These are phyloP conservation scores for Anguilla anguilla DNA, from an alignment of 2,797 vertebrate species.

Conservation along the genomic window DNA sequence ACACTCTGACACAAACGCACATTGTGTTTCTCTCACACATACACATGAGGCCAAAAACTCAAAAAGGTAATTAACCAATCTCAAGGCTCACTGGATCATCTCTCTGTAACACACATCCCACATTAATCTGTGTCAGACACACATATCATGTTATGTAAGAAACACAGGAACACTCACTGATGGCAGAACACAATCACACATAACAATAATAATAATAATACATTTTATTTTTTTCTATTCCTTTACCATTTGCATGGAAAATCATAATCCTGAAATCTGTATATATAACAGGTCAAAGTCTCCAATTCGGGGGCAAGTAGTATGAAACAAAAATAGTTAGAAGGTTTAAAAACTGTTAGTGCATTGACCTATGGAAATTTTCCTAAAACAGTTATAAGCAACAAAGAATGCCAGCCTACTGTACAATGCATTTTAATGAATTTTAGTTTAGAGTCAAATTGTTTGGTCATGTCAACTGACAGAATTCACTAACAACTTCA, in stretches of 20 bases:
- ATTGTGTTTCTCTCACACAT: not conserved
- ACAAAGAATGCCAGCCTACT: too few species aligned
- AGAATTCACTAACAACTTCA: too few species aligned
- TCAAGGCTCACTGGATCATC: not conserved
- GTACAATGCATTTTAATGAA: too few species aligned
- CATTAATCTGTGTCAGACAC: not conserved
- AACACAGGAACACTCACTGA: not conserved
- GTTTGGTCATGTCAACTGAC: too few species aligned
- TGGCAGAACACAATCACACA: not conserved
- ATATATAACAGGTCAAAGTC: not conserved
- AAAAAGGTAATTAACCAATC: not conserved
- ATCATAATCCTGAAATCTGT: not conserved
- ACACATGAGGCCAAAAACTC: not conserved
- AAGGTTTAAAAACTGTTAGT: too few species aligned
- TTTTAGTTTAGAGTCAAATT: too few species aligned
- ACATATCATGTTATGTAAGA: not conserved
- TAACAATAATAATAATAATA: not conserved
- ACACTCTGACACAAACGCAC: not conserved
- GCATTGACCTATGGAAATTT: too few species aligned
- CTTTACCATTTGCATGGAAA: not conserved
- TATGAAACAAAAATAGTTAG: too few species aligned
- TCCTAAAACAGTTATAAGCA: too few species aligned
- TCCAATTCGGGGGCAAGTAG: not conserved
- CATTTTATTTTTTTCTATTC: not conserved
- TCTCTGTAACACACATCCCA: not conserved